Conservation (phyloP, 2,888 invertebrate species). For the Heliconius hortense region DNA sequence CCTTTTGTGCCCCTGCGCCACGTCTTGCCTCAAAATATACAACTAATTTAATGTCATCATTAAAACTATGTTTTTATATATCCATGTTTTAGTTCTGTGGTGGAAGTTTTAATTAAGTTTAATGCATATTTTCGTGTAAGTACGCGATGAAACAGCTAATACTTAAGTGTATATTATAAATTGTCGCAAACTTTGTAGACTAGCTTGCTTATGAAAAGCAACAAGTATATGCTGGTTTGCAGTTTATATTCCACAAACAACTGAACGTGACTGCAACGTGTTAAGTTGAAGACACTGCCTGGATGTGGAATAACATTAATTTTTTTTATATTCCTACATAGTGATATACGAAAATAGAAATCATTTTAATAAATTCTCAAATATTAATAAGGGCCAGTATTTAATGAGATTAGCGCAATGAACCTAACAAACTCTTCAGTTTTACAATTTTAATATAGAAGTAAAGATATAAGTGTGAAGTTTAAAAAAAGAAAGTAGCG, state of each 20-base stretch:
- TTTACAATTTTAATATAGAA: not conserved
- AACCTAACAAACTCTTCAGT: not conserved
- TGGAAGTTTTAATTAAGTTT: not conserved
- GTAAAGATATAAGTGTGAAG: not conserved
- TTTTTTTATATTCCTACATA: not conserved
- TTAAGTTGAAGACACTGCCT: conserved; percentile 65
- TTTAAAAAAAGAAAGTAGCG: conserved; percentile 6
- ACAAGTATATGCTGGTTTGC: conserved; percentile 52
- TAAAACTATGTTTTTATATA: too few species aligned
- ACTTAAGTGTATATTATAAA: not conserved
- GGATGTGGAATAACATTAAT: conserved; percentile 59
- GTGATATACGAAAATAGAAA: not conserved
- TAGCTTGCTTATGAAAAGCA: conserved; percentile 46
- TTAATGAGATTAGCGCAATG: not conserved
- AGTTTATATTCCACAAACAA: conserved; percentile 67
- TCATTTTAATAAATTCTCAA: not conserved
- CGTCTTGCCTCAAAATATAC: too few species aligned
- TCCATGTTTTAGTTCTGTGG: too few species aligned
- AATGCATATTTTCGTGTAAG: not conserved
- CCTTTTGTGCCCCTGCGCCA: too few species aligned
- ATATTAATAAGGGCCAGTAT: too few species aligned
- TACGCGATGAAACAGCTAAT: not conserved
- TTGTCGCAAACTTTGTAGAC: conserved; percentile 52
- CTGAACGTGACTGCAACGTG: conserved; percentile 66
- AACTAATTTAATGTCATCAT: too few species aligned